These are phyloP conservation scores for Ormia ochracea DNA, from an alignment of 2,888 invertebrate species.

Conservation along the genomic window DNA sequence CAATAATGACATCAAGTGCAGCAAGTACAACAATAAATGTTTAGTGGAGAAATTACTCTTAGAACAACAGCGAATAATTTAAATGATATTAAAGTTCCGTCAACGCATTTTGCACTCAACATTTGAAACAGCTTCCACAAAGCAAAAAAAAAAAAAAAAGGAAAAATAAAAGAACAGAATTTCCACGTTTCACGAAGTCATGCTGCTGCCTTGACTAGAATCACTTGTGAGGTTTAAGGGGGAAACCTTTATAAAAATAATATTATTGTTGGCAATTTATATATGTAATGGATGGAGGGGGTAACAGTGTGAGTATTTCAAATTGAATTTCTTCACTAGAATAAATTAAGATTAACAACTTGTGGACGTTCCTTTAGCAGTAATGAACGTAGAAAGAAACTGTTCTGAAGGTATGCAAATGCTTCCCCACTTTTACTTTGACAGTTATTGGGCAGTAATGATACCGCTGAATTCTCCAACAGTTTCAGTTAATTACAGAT, in stretches of 20 bases:
- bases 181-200: constrained; percentile 6
- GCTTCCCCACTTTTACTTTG: too few relatives aligned
- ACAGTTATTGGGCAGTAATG: too few relatives aligned
- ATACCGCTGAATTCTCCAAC: too few relatives aligned
- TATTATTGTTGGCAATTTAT: constrained; percentile 36
- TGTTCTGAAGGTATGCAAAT: background rate
- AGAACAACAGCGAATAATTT: constrained; percentile 42
- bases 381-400: background rate
- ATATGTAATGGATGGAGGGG: constrained; percentile 2
- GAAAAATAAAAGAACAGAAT: too few relatives aligned
- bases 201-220: constrained; percentile 9
- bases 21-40: constrained; percentile 1
- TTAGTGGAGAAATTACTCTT: constrained; percentile 17
- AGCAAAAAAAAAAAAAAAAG: background rate
- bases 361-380: background rate
- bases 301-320: background rate
- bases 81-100: constrained; percentile 51
- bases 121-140: background rate
- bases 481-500: too few relatives aligned
- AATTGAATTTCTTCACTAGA: constrained; percentile 1
- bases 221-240: background rate
- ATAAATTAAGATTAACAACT: background rate
- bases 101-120: background rate
- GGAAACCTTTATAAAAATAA: background rate
- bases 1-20: constrained; percentile 12